Conservation (phyloP, 2,888 invertebrate species). For the Ptychoptera contaminata region DNA sequence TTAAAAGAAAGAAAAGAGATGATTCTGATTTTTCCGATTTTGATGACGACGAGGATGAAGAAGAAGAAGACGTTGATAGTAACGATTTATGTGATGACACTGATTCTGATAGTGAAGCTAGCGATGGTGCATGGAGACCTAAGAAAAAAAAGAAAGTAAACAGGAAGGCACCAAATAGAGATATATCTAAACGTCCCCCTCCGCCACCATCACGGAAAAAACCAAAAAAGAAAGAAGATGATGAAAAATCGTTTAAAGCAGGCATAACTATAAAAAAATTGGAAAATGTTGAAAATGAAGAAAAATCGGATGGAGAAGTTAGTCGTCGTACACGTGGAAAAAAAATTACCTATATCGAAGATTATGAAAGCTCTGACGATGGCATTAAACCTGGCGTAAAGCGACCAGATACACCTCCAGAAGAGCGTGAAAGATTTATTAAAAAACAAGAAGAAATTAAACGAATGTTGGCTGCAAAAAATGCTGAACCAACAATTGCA, state of each 20-base stretch:
- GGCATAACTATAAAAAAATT: conserved; percentile 44
- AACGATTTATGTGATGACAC: conserved; percentile 30
- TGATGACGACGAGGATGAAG: conserved; percentile 35
- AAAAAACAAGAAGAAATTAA: conserved; percentile 31
- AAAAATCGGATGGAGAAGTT: conserved; percentile 27
- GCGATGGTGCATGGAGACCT: conserved; percentile 27
- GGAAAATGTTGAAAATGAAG: conserved; percentile 58
- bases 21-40: conserved; percentile 41
- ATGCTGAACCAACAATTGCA: conserved; percentile 26
- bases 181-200: not conserved
- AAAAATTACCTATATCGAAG: conserved; percentile 27
- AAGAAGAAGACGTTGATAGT: conserved; percentile 28
- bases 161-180: not conserved
- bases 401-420: conserved; percentile 30
- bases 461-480: conserved; percentile 30
- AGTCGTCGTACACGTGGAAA: conserved; percentile 22
- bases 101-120: conserved; percentile 25
- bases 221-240: conserved; percentile 21
- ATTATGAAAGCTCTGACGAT: conserved; percentile 29
- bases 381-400: conserved; percentile 31
- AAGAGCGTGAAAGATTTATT: conserved; percentile 30
- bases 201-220: conserved; percentile 15
- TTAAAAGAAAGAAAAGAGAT: conserved; percentile 25
- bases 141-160: conserved; percentile 23
- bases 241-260: conserved; percentile 30